Percentiles rank a stretch among this genome's conserved stretches.
phyloP scores from a whole-genome alignment of 2,113 vertebrate genomes.

The Burhinus bistriatus region DNA sequence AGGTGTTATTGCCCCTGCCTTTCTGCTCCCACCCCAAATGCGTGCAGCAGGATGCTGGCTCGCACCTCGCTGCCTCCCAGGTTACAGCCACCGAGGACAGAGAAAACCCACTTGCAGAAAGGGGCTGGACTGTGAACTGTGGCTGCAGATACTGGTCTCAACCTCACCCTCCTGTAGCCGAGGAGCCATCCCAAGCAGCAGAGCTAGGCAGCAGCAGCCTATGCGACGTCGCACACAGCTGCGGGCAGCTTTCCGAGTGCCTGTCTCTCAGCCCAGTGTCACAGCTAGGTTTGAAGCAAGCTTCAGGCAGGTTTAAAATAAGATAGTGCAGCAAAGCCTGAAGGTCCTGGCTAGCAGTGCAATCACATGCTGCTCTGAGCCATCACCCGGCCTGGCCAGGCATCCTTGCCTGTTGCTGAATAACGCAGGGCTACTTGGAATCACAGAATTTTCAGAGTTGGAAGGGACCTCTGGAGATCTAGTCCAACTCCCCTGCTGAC shows the following conservation, averaged over 20 bases:
- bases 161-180: rapidly evolving
- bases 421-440: not conserved
- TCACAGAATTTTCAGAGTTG: too few species aligned
- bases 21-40: not conserved
- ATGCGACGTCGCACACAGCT: rapidly evolving
- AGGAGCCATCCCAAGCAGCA: not conserved
- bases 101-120: not conserved
- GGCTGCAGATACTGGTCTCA: not conserved
- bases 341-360: not conserved
- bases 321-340: not conserved
- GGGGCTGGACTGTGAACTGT: not conserved
- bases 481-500: too few species aligned
- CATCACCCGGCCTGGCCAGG: not conserved
- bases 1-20: not conserved
- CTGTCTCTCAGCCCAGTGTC: not conserved
- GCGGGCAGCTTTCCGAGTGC: not conserved
- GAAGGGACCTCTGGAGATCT: too few species aligned
- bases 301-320: not conserved
- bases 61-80: not conserved
- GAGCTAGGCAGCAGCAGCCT: not conserved
- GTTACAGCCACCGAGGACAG: not conserved
- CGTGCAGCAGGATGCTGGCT: not conserved
- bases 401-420: not conserved
- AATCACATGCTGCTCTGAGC: rapidly evolving
- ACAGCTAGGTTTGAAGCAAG: not conserved